A percentile compares a stretch with the other conserved stretches of the same genome.
Evolutionary conservation across 2,888 invertebrate genomes (phyloP).

Genomic region (Aleiodes leptofemur): DNA sequence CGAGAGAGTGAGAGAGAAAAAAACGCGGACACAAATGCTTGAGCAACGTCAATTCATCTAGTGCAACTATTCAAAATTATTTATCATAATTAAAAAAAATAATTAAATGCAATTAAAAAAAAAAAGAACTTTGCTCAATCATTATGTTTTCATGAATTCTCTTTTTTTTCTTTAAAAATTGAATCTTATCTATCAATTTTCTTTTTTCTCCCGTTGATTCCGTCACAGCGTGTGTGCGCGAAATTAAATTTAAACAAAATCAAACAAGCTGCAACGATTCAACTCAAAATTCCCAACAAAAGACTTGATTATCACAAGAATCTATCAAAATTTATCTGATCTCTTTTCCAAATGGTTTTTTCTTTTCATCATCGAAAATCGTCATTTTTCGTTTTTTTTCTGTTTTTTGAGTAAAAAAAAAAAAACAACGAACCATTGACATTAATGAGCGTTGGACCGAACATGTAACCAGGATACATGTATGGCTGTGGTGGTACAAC

Average conservation of each 20-base stretch:
- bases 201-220: slow-evolving; percentile 20
- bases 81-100: not conserved
- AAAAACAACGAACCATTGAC: slow-evolving; percentile 74
- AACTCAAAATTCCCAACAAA: slow-evolving; percentile 17
- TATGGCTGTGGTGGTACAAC: slow-evolving; percentile 71
- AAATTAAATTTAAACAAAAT: slow-evolving; percentile 1
- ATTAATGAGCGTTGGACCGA: slow-evolving; percentile 77
- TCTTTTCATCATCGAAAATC: slow-evolving; percentile 2
- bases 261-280: slow-evolving; percentile 6
- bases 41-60: slow-evolving; percentile 29
- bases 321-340: not conserved
- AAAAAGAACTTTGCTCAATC: not conserved
- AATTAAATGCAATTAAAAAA: not conserved
- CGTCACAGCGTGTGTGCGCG: slow-evolving; percentile 17
- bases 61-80: slow-evolving; percentile 16
- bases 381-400: not conserved
- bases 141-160: not conserved
- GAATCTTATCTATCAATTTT: slow-evolving; percentile 35
- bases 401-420: slow-evolving; percentile 51
- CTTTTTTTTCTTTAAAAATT: too few species aligned
- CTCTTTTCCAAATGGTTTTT: too few species aligned
- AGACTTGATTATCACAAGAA: not conserved
- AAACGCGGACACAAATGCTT: slow-evolving; percentile 29
- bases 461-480: slow-evolving; percentile 77
- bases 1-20: not conserved